These are phyloP conservation scores for Probosciger aterrimus DNA, from an alignment of 2,113 vertebrate species.

Conservation along the genomic window DNA sequence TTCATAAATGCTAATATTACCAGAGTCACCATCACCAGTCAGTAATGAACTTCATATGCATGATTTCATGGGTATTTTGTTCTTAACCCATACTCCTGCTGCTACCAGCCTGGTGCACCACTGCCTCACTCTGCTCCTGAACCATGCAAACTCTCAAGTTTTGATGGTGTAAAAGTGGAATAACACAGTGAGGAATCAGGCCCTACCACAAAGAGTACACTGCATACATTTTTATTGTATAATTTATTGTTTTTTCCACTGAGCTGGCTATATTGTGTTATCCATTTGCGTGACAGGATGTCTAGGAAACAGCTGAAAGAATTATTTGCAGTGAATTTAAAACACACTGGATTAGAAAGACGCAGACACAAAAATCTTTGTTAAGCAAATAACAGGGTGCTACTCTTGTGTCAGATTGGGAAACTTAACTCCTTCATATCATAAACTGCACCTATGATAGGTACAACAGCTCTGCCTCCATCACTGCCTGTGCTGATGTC, in stretches of 20 bases:
- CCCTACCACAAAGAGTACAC: slow-evolving; percentile 12
- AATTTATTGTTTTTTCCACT: slow-evolving; percentile 65
- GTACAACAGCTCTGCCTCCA: slow-evolving; percentile 27
- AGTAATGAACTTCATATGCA: slow-evolving; percentile 34
- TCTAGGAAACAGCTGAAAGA: slow-evolving; percentile 72
- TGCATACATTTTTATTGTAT: slow-evolving; percentile 53
- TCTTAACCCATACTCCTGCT: background rate
- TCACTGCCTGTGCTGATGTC: background rate
- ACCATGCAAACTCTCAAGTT: background rate
- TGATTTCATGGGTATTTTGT: slow-evolving; percentile 24
- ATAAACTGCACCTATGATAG: slow-evolving; percentile 6
- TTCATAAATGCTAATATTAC: slow-evolving; percentile 31
- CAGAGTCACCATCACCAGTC: background rate
- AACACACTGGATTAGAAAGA: slow-evolving; percentile 54
- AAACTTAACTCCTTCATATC: slow-evolving; percentile 57
- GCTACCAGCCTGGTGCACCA: background rate
- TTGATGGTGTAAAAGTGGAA: background rate
- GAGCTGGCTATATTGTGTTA: slow-evolving; percentile 69
- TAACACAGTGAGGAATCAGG: background rate
- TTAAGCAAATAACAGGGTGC: slow-evolving; percentile 59
- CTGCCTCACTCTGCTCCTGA: background rate
- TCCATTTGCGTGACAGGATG: slow-evolving; percentile 67
- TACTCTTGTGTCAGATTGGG: slow-evolving; percentile 17
- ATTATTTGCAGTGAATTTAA: slow-evolving; percentile 70
- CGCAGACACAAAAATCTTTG: slow-evolving; percentile 53